Conservation (phyloP, 2,113 vertebrate genomes). For the Platysternon megacephalum region DNA sequence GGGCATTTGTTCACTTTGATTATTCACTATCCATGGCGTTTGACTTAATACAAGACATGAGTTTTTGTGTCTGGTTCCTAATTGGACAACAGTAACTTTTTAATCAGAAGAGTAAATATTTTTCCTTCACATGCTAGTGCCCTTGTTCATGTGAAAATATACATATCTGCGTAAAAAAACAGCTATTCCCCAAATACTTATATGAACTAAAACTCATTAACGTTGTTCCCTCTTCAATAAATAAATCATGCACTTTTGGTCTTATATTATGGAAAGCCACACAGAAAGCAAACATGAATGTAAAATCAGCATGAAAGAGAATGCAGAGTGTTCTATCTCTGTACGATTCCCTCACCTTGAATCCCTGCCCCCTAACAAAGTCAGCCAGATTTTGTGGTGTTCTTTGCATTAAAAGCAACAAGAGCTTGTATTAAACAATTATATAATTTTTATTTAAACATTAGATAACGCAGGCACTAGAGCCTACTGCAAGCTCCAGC, state of each 20-base stretch:
- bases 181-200: background rate
- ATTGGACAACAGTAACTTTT: background rate
- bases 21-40: background rate
- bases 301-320: background rate
- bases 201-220: rapidly evolving
- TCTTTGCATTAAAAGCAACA: background rate
- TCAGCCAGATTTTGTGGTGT: background rate
- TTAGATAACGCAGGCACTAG: rapidly evolving
- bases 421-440: rapidly evolving
- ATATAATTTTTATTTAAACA: background rate
- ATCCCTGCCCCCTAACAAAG: background rate
- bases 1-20: background rate
- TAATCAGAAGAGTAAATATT: background rate
- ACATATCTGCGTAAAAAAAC: rapidly evolving
- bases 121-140: background rate
- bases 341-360: rapidly evolving
- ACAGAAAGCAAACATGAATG: background rate
- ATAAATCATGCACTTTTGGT: background rate
- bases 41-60: background rate
- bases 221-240: background rate
- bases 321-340: background rate
- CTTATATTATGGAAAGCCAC: background rate
- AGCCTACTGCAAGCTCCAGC: rapidly evolving
- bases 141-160: background rate
- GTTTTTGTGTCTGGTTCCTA: background rate